Conservation (phyloP, 2,888 invertebrate species). For the Amiota communis region DNA sequence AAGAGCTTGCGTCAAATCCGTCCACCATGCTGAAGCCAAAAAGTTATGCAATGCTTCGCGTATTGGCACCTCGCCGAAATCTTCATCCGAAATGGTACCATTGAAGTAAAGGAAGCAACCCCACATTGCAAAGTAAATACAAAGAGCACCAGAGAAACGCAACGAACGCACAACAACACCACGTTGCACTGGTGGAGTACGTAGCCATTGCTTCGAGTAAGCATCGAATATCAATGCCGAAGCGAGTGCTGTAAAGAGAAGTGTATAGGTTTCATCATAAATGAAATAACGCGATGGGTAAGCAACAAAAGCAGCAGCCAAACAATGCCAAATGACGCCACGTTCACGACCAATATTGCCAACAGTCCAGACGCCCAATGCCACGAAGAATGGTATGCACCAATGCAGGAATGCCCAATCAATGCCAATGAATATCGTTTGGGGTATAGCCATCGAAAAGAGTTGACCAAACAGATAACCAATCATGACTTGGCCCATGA, state of each 20-base stretch:
- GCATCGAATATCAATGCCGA: slow-evolving; percentile 83
- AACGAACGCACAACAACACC: slow-evolving; percentile 75
- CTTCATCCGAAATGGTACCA: slow-evolving; percentile 86
- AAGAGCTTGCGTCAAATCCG: slow-evolving; percentile 84
- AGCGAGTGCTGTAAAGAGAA: slow-evolving; percentile 79
- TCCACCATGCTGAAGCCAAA: slow-evolving; percentile 91
- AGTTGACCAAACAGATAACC: slow-evolving; percentile 88
- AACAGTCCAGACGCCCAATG: slow-evolving; percentile 89
- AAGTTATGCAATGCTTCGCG: slow-evolving; percentile 92
- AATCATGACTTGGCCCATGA: slow-evolving; percentile 84
- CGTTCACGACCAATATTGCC: slow-evolving; percentile 91
- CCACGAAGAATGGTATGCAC: slow-evolving; percentile 81
- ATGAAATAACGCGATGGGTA: slow-evolving; percentile 83
- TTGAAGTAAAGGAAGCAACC: slow-evolving; percentile 89
- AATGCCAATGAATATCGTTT: slow-evolving; percentile 81
- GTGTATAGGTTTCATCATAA: slow-evolving; percentile 83
- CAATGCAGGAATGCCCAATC: slow-evolving; percentile 83
- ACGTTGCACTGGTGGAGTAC: slow-evolving; percentile 76
- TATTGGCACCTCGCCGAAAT: slow-evolving; percentile 90
- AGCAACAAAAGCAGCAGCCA: slow-evolving; percentile 79
- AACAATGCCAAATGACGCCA: slow-evolving; percentile 81
- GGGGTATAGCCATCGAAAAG: slow-evolving; percentile 83
- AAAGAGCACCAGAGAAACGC: slow-evolving; percentile 77
- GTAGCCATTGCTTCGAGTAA: slow-evolving; percentile 85
- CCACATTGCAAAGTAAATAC: slow-evolving; percentile 84